Base-by-base conservation (phyloP, 2,888 invertebrate species). In the Eilema depressum region DNA sequence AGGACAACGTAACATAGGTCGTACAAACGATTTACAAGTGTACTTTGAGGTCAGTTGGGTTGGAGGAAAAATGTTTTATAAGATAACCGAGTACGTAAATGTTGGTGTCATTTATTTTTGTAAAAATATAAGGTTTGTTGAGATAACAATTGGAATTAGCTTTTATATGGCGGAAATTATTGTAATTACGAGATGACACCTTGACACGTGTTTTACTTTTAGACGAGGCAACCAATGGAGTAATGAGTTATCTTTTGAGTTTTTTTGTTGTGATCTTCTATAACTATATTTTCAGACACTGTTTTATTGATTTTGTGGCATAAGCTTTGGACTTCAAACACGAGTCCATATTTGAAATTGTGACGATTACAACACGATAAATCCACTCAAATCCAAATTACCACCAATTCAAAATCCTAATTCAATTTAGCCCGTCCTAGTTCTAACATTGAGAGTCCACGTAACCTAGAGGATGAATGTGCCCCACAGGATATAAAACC, bases 401-500 rank as follows among this genome's bases (percentile, higher is more conserved):
- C 63, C 28, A 47, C 47, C 12, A n/a, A 70, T 69, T 71, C 61
- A 69, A 73, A 76, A 69, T 30, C 62, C 53, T 57, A 71, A 73
- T 81, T 80, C 61, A 76, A 76, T 74, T 70, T 56, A 14, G 30
- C 68, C 12, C 68, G 69, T 66, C 41, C 63, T 82, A 82, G 76
- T 66, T 70, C 76, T 71, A 75, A 78, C 77, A 75, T 79, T 33
- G 65, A 70, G 63, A 68, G 70, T 60, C 56, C 69, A 66, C 68
- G 64, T 65, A 68, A 70, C 75, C 65, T 63, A 70, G 63, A 71
- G 71, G 73, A 81, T 76, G 70, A 63, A 75, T 80, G 76, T 76
- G 74, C 78, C 78, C 81, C 78, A 33, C 76, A 71, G 83, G 83
- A 81, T 73, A 80, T 81, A 76, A 80, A 82, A 76, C 75, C 81